phyloP scores from a whole-genome alignment of 2,888 invertebrate species.

The Torymus texanus region DNA sequence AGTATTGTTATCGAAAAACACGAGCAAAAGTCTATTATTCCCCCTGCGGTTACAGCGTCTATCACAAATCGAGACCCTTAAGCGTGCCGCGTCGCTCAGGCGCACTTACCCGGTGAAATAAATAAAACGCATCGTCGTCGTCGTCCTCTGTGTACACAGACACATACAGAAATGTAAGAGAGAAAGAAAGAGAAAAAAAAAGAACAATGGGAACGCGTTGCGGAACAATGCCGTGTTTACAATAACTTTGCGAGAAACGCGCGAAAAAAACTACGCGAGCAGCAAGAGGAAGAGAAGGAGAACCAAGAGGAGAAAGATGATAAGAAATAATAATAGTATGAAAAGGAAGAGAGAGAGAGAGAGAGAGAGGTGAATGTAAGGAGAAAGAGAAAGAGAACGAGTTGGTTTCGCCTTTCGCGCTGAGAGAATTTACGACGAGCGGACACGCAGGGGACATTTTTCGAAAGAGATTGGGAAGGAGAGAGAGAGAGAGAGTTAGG shows the following conservation, averaged over 20 bases:
- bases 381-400: slow-evolving; percentile 40
- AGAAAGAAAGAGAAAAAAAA: slow-evolving; percentile 9
- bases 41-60: slow-evolving; percentile 11
- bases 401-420: slow-evolving; percentile 18
- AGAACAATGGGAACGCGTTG: slow-evolving; percentile 48
- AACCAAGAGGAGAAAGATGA: background rate
- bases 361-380: slow-evolving; percentile 31
- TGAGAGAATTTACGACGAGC: slow-evolving; percentile 34
- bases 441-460: slow-evolving; percentile 22
- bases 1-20: slow-evolving; percentile 39
- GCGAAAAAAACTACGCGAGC: slow-evolving; percentile 27
- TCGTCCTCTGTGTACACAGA: no score
- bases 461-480: background rate
- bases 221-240: slow-evolving; percentile 53
- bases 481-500: background rate
- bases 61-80: slow-evolving; percentile 51
- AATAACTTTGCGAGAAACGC: slow-evolving; percentile 44
- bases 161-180: background rate
- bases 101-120: slow-evolving; percentile 10
- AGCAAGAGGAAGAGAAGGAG: background rate
- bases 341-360: slow-evolving; percentile 13
- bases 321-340: slow-evolving; percentile 52
- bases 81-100: background rate
- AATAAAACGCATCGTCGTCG: slow-evolving; percentile 37
- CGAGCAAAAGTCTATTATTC: slow-evolving; percentile 46